Evolutionary conservation across 2,797 vertebrate species (phyloP), one percentile per base, ranked within the genome.

Genomic region (Myioborus miniatus): DNA sequence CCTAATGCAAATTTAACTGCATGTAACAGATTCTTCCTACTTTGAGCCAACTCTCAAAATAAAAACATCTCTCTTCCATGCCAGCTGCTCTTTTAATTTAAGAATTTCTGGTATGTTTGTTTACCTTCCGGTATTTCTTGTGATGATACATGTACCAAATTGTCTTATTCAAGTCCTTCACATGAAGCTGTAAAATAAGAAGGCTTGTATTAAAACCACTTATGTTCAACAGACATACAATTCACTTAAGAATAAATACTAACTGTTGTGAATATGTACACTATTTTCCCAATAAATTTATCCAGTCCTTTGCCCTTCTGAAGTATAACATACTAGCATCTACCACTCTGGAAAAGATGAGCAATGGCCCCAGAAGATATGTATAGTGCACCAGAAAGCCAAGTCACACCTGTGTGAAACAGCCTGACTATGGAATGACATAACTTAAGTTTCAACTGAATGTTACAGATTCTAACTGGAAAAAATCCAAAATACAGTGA

Each of bases 101-200:
- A 34, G 20, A 80, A 58, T 5, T 79, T 74, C 29, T 14, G 30
- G 56, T 26, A 76, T 6, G 12, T 16, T 87, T 70, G 2, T 14
- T 62, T 97, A 99, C 99, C 99, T 98, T 99, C 63, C 89, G 98
- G 97, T 99, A 99, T 94, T 97, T 99, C 60, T 98, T 99, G 82
- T 99, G 98, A 11, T 95, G 74, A 32, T 98, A 96, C 99, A 99
- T 99, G 96, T 99, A 99, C 34, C 36, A 97, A 79, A 99, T 99
- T 81, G 99, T 95, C 6, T 97, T 91, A 82, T 98, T 99, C 90
- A 99, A 97, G 89, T 99, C 99, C 24, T 98, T 86, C 9, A 98
- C 99, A 0, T 97, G 95, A 53, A 99, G 99, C 99, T 99, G 97
- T 59, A 97, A 97, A 90, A 91, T 34, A 96, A 86, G 79, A 63